Conservation (phyloP, 2,113 vertebrate genomes). For the Megaceryle maxima region DNA sequence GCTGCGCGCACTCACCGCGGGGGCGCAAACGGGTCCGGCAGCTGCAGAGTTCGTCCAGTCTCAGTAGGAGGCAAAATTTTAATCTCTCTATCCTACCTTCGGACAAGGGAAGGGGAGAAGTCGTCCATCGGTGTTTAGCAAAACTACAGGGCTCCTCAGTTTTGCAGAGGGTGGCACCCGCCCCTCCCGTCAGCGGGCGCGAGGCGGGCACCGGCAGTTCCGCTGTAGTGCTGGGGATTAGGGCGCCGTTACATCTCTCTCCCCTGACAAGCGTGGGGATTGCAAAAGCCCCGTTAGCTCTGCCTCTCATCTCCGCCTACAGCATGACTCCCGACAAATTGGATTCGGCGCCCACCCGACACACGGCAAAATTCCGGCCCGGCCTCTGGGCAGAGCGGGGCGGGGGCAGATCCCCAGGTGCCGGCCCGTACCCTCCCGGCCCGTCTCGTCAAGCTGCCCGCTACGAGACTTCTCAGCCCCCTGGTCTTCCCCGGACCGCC, state of each 20-base stretch:
- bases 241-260: neutral
- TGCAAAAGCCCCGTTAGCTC: conserved; percentile 30
- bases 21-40: neutral
- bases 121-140: neutral
- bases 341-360: conserved; percentile 3
- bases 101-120: neutral
- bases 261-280: neutral
- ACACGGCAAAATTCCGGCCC: neutral
- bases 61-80: neutral
- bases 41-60: neutral
- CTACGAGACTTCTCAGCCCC: neutral
- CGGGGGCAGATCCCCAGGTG: conserved; percentile 8
- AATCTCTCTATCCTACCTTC: neutral
- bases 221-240: neutral
- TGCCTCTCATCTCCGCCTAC: conserved; percentile 57
- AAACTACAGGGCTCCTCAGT: neutral
- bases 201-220: neutral
- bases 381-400: conserved; percentile 6
- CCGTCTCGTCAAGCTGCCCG: neutral
- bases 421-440: neutral
- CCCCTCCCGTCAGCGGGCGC: neutral
- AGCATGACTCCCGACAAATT: conserved; percentile 51
- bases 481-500: neutral
- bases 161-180: neutral
- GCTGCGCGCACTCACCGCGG: neutral